Base-by-base conservation (phyloP, 2,888 invertebrate species). In the Ophonus ardosiacus region DNA sequence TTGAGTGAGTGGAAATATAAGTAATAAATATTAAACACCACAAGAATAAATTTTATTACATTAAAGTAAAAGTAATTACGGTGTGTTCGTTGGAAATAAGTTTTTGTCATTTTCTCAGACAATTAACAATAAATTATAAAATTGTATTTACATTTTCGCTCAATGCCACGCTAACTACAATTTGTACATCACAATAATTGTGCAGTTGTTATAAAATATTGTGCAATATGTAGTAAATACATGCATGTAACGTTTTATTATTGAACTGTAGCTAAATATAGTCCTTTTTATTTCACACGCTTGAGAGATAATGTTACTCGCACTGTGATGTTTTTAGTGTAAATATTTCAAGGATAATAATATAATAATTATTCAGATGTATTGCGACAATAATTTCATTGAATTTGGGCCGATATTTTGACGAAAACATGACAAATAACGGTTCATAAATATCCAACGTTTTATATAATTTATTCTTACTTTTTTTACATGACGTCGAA, bases 181-280 rank as follows among this genome's bases (percentile, higher is more conserved):
- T 71, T 71, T 71, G 40, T 71, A 43, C 71, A 71, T 65, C 65
- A 65, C 71, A 43, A 71, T 71, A 40, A 71, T 18, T 71, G 71
- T 71, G 10, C 15, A 38, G 43, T 71, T 15, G 43, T 43, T 71
- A 71, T 71, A 71, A 43, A 40, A 71, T 71, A 18, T 71, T 71
- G 71, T 71, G 71, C 71, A 71, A 71, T 43, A 71, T 71, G 71
- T 43, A 15, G 71, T n/a, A 40, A 71, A 71, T 17, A 43, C 43
- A 71, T 43, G 71, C 71, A 71, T 40, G 71, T n/a, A 21, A 65
- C 13, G 24, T 43, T 71, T 71, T 43, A 71, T 43, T 71, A 71
- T 71, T 43, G 43, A 71, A 71, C 71, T n/a, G 21, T n/a, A 7
- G 15, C 43, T 71, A 43, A 71, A 40, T 17, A 71, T 71, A 43